phyloP scores from a whole-genome alignment of 2,113 vertebrate species.

The Syrmaticus mikado region DNA sequence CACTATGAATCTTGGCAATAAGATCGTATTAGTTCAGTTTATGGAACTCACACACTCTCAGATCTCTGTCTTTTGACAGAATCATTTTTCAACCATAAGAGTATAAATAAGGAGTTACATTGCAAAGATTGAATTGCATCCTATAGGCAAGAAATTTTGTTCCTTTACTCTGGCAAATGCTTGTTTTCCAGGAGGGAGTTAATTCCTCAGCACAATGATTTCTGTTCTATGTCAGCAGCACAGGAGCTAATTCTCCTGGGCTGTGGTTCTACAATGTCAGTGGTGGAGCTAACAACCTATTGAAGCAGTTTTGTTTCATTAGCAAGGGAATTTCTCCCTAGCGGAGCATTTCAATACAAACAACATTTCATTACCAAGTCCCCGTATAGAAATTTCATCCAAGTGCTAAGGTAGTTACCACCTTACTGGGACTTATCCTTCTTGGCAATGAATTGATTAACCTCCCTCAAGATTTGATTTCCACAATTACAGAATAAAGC shows the following conservation, averaged over 20 bases:
- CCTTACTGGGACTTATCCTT: slow-evolving; percentile 8
- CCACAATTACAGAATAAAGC: neutral
- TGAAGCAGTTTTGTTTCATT: slow-evolving; percentile 52
- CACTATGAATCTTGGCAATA: neutral
- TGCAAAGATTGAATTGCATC: neutral
- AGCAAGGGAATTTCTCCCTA: slow-evolving; percentile 57
- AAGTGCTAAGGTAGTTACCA: slow-evolving; percentile 31
- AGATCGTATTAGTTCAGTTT: neutral
- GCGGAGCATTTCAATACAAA: slow-evolving; percentile 23
- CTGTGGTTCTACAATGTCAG: neutral
- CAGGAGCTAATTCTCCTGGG: neutral
- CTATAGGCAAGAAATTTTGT: neutral
- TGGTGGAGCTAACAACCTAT: slow-evolving; percentile 16
- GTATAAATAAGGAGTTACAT: neutral
- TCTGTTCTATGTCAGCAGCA: slow-evolving; percentile 14
- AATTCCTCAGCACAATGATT: neutral
- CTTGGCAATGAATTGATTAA: slow-evolving; percentile 15
- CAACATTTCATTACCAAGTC: slow-evolving; percentile 37
- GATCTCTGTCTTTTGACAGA: neutral
- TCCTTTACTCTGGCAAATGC: neutral
- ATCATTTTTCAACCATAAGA: neutral
- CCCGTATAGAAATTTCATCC: neutral
- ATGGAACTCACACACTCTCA: neutral
- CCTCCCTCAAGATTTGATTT: slow-evolving; percentile 6
- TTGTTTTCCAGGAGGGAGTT: slow-evolving; percentile 21